Evolutionary conservation across 2,113 vertebrate genomes (phyloP), one percentile per base, ranked within the genome.

Genomic region (Mustelus asterias): DNA sequence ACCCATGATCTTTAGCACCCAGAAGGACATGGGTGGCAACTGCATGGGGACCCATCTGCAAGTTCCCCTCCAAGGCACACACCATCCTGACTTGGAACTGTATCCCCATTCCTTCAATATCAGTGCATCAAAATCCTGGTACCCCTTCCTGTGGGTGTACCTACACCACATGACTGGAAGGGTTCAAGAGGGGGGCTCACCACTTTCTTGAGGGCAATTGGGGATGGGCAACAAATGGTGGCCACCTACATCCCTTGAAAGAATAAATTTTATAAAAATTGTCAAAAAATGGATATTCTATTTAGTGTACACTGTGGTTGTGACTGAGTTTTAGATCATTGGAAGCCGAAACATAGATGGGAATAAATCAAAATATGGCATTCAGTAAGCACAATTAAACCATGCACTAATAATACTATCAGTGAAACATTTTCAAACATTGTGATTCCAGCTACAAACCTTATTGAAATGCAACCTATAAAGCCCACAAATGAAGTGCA

Each of bases 401-500:
- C 8, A 70, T 37, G 92, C n/a, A 22, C 2, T 69, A 22, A 70
- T n/a, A 65, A 33, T 48, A 86, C 14, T 93, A 14, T 93, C 83
- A 90, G 11, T 60, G 26, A 94, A 65, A 70, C 44, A 94, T 94
- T 94, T 69, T 44, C 9, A 94, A 70, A 94, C 58, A 67, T 20
- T 26, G n/a, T 70, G 63, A 37, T 94, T 67, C 41, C 3, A 44
- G 92, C 54, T n/a, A 33, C 54, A 33, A 90, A 41, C 20, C 20
- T 90, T 94, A 26, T 94, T 94, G 33, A 94, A 95, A 95, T 95
- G 44, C 26, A 95, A 95, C 37, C 20, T 44, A 94, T 26, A 70
- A 48, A 94, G n/a, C 67, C 94, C 3, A 70, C 26, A 72, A 72
- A 95, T 29, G 13, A 22, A 93, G 92, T 69, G 63, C 24, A 76